These are phyloP conservation scores for Geodia barretti DNA, from an alignment of 37 sponge, comb jelly and placozoan genomes.

Conservation along the genomic window DNA sequence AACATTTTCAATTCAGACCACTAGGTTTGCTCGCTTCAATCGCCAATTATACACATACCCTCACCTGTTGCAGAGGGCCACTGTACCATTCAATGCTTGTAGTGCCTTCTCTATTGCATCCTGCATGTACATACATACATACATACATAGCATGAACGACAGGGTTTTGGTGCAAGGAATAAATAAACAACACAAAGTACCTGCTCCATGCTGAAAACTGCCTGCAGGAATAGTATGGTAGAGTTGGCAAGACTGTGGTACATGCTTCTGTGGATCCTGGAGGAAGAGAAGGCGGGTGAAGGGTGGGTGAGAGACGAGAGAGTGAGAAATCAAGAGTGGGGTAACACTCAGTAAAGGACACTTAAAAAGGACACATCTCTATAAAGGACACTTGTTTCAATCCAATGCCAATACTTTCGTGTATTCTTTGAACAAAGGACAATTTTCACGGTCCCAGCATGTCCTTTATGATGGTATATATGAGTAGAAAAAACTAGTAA, in stretches of 20 bases:
- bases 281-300: not conserved
- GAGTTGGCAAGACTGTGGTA: conserved; percentile 63
- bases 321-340: not conserved
- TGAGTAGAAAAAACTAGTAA: no score
- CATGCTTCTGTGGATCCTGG: conserved; percentile 64
- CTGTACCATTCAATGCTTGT: conserved; percentile 12
- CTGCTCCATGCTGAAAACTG: conserved; percentile 79
- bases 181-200: conserved; percentile 6
- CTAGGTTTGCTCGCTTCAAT: no score
- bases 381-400: no score
- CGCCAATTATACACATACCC: not conserved
- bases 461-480: not conserved
- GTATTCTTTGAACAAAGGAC: no score
- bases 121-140: conserved; percentile 18
- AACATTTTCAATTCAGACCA: no score
- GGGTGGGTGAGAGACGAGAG: not conserved
- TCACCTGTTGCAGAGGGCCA: conserved; percentile 48
- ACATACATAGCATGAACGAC: not conserved
- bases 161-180: not conserved
- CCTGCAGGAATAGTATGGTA: conserved; percentile 61
- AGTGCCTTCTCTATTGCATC: conserved; percentile 56
- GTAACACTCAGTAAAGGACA: no score
- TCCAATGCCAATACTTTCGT: no score
- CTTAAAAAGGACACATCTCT: no score
- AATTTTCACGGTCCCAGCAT: no score